phyloP scores from a whole-genome alignment of 2,888 invertebrate genomes.

The Lasioglossum villosulum region DNA sequence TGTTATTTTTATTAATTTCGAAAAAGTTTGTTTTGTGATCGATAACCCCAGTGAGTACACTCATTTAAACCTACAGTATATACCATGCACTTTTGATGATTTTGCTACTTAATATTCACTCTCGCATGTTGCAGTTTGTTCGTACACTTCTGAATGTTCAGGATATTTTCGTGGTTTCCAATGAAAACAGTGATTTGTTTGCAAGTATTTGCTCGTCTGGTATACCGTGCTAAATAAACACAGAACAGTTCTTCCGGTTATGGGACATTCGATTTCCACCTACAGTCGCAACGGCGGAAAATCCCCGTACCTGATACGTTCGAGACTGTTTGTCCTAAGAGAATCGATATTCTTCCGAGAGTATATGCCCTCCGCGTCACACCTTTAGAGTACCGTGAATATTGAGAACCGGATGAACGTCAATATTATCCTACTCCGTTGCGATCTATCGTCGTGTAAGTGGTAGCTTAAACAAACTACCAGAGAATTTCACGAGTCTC shows the following conservation, averaged over 20 bases:
- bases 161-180: not conserved
- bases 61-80: too few relatives aligned
- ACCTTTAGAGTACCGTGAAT: not conserved
- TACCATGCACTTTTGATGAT: too few relatives aligned
- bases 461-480: constrained; percentile 3
- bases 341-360: not conserved
- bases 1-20: too few relatives aligned
- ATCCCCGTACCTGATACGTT: not conserved
- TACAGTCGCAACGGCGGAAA: not conserved
- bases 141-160: not conserved
- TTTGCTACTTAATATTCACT: too few relatives aligned
- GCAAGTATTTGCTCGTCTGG: not conserved
- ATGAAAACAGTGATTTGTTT: constrained; percentile 13
- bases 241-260: not conserved
- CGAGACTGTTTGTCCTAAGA: constrained; percentile 1
- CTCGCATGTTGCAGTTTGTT: not conserved
- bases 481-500: not conserved
- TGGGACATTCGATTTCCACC: not conserved
- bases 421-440: not conserved
- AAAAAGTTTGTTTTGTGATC: too few relatives aligned
- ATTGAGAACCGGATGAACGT: constrained; percentile 6
- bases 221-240: not conserved
- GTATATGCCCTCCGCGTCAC: not conserved
- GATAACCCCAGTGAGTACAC: too few relatives aligned
- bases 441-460: constrained; percentile 7